Evolutionary conservation across 2,113 vertebrate genomes (phyloP), one percentile per base, ranked within the genome.

Genomic region (Nothoprocta pentlandii): DNA sequence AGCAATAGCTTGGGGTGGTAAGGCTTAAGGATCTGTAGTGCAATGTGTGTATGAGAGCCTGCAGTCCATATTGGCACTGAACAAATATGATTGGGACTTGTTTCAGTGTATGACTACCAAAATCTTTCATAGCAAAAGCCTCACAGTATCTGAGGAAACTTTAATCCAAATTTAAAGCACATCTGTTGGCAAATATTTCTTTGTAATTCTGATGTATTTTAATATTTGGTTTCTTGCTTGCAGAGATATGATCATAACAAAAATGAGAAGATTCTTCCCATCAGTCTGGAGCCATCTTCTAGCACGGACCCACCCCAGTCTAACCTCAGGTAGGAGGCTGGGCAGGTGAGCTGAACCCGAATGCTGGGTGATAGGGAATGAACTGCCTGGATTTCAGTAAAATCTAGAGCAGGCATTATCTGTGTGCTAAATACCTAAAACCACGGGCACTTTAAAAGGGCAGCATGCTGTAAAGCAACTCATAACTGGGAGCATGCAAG

Each of bases 181-280:
- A 16, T 76, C 80, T 54, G 17, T 62, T 70, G 80, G 54, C 53
- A 56, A 46, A 20, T 14, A 21, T 54, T 68, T 67, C 58, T 76
- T 79, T 2, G 0, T 88, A 44, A 85, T 77, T 61, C 23, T 53
- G 44, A 44, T 79, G 93, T 80, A 79, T 77, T 94, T 83, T 54
- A 89, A 0, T 77, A 39, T 69, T 89, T 76, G 80, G 10, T 93
- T 82, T 95, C 83, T 97, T 87, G 62, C 56, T 97, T 58, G 34
- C 97, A 99, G 99, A 99, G 98, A 93, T 99, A 99, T 2, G 99
- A 99, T 96, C 98, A 98, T 95, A 99, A 98, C 93, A 99, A 99
- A 96, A 99, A 98, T 56, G 99, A 99, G 90, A 99, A 99, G 97
- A 98, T 98, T 67, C 98, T 99, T 95, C 99, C 99, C 21, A 98